These are phyloP conservation scores for Macropis europaea DNA, from an alignment of 2,888 invertebrate species.

Conservation along the genomic window DNA sequence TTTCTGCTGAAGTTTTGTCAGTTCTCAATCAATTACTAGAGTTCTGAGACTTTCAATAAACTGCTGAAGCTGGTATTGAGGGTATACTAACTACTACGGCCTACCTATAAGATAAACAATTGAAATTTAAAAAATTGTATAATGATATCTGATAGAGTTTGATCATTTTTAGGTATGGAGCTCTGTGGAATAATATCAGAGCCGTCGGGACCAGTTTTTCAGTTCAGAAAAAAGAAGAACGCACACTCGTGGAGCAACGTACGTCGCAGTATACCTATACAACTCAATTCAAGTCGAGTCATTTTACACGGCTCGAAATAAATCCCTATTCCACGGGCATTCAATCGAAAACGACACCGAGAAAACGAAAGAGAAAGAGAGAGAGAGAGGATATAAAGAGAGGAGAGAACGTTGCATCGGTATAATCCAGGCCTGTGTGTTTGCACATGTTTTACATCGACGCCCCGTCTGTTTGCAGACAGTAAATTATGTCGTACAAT, in stretches of 20 bases:
- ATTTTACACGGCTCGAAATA: slow-evolving; percentile 71
- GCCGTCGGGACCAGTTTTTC: too few species aligned
- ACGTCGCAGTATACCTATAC: slow-evolving; percentile 45
- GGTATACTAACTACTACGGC: too few species aligned
- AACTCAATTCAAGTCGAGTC: slow-evolving; percentile 70
- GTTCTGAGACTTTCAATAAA: too few species aligned
- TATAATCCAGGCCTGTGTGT: slow-evolving; percentile 54
- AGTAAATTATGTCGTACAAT: slow-evolving; percentile 79
- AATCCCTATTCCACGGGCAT: slow-evolving; percentile 60
- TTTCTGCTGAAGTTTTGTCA: too few species aligned
- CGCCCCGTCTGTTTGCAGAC: slow-evolving; percentile 78
- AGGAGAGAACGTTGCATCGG: slow-evolving; percentile 6
- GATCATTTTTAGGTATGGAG: too few species aligned
- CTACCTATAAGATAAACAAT: too few species aligned
- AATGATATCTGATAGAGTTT: too few species aligned
- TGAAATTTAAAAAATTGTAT: too few species aligned
- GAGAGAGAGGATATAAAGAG: neutral
- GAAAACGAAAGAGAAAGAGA: slow-evolving; percentile 7
- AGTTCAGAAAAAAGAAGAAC: neutral
- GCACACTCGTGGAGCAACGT: slow-evolving; percentile 22
- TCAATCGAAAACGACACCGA: slow-evolving; percentile 61
- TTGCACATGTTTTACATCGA: slow-evolving; percentile 68
- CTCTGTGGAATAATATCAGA: too few species aligned
- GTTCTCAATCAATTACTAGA: too few species aligned
- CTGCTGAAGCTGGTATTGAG: too few species aligned